phyloP scores from a whole-genome alignment of 2,113 vertebrate genomes.

The Copsychus sechellarum region DNA sequence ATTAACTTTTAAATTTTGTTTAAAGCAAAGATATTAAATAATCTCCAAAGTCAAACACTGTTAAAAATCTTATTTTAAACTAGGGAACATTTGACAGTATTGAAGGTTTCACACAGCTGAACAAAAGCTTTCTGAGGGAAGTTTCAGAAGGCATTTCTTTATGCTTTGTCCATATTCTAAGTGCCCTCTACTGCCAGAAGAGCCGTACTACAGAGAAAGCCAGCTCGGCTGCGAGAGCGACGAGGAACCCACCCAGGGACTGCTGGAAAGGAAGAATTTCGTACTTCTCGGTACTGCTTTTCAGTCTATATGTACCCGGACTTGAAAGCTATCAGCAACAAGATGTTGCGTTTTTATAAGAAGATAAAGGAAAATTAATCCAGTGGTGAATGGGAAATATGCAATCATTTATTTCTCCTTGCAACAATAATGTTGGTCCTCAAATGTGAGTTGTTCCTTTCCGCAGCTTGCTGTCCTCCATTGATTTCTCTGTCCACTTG shows the following conservation, averaged over 20 bases:
- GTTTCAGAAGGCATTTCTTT: slow-evolving; percentile 54
- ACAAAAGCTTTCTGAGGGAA: slow-evolving; percentile 75
- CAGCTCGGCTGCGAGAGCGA: neutral
- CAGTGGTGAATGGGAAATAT: neutral
- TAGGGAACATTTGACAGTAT: neutral
- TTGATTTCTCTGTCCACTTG: neutral
- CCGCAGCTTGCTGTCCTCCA: neutral
- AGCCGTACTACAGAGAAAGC: slow-evolving; percentile 52
- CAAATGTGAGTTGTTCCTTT: neutral
- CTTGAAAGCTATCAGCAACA: neutral
- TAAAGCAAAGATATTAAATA: slow-evolving; percentile 34
- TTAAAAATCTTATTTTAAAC: slow-evolving; percentile 45
- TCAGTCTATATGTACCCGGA: neutral
- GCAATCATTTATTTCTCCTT: neutral
- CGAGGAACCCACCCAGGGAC: neutral
- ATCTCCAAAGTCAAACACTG: slow-evolving; percentile 13
- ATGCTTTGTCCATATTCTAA: slow-evolving; percentile 80
- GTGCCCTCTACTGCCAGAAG: slow-evolving; percentile 80
- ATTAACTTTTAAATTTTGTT: slow-evolving; percentile 20
- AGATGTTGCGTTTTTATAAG: neutral
- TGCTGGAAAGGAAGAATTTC: neutral
- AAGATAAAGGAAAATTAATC: neutral
- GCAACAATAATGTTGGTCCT: neutral
- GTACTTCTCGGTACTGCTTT: neutral
- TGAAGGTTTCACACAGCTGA: slow-evolving; percentile 62